Conservation (phyloP, 2,888 invertebrate species). For the Rotaria magnacalcarata region DNA sequence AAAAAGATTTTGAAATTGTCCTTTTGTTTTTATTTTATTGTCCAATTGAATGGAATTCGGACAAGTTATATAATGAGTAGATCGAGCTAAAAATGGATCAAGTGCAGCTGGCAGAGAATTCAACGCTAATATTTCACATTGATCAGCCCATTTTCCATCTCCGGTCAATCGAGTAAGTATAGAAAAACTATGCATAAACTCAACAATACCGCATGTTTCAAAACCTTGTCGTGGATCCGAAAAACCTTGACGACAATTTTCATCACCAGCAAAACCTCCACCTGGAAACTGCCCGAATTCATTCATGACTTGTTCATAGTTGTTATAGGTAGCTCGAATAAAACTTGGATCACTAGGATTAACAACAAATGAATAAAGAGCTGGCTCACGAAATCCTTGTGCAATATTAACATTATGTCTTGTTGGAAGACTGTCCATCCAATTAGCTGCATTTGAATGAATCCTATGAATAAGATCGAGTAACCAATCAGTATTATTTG, state of each 20-base stretch:
- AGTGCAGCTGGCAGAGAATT: constrained; percentile 24
- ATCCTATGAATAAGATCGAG: constrained; percentile 11
- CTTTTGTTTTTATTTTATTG: not conserved
- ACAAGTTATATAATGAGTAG: constrained; percentile 31
- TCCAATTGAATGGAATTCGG: constrained; percentile 27
- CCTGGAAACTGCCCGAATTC: constrained; percentile 10
- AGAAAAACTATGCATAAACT: constrained; percentile 13
- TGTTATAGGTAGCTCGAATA: not conserved
- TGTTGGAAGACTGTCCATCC: not conserved
- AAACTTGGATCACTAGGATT: not conserved
- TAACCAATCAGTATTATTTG: not conserved
- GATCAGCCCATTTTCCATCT: not conserved
- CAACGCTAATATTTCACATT: not conserved
- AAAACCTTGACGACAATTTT: constrained; percentile 17
- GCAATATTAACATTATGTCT: constrained; percentile 24
- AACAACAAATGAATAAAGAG: not conserved
- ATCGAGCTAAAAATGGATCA: not conserved
- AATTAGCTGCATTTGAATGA: not conserved
- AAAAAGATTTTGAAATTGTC: constrained; percentile 24
- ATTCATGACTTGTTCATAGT: not conserved
- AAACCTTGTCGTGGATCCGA: constrained; percentile 25
- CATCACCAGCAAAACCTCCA: constrained; percentile 24
- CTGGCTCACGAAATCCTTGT: constrained; percentile 35
- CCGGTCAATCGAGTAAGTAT: not conserved
- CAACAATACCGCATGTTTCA: constrained; percentile 32